Evolutionary conservation across 2,113 vertebrate genomes (phyloP), one percentile per base, ranked within the genome.

Genomic region (Lipophrys pholis): DNA sequence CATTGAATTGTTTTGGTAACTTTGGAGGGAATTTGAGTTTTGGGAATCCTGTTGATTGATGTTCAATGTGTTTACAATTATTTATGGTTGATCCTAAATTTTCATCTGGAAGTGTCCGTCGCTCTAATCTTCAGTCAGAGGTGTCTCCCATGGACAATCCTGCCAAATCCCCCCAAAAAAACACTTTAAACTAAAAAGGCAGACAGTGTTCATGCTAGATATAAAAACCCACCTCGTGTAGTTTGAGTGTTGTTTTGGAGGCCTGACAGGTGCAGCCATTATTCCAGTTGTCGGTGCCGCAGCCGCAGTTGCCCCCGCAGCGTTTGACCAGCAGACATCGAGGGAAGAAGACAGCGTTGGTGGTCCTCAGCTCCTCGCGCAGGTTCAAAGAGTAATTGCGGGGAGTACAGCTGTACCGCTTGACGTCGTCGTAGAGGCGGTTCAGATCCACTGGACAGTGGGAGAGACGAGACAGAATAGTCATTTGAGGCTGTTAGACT

Each of bases 251-350:
- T 0, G 94, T 95, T 89, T 96, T 98, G 36, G 94, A 95, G 11
- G 96, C 92, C 45, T 78, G 86, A 17, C 97, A 99, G 0, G 57
- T 92, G 90, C 97, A 99, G 62, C 95, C 95, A 77, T 91, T 96
- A 89, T 96, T 97, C 96, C 96, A 97, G 87, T 87, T 91, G 0
- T 85, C 60, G 0, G 94, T 96, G 1, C 97, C 96, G 0, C 97
- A 99, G 83, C 95, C 97, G 35, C 97, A 99, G 80, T 97, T 99
- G 3, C 97, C 97, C 0, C 97, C 97, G 0, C 97, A 99, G 84
- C 96, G 97, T 78, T 97, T 94, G 76, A 99, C 96, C 5, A 99
- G 94, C 51, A 99, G 94, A 85, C 97, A 99, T 5, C 96, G 96
- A 0, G 97, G 97, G 80, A 99, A 99, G 93, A 98, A 99, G 63